These are phyloP conservation scores for Callipepla californica DNA, from an alignment of 2,113 vertebrate species.

Conservation along the genomic window DNA sequence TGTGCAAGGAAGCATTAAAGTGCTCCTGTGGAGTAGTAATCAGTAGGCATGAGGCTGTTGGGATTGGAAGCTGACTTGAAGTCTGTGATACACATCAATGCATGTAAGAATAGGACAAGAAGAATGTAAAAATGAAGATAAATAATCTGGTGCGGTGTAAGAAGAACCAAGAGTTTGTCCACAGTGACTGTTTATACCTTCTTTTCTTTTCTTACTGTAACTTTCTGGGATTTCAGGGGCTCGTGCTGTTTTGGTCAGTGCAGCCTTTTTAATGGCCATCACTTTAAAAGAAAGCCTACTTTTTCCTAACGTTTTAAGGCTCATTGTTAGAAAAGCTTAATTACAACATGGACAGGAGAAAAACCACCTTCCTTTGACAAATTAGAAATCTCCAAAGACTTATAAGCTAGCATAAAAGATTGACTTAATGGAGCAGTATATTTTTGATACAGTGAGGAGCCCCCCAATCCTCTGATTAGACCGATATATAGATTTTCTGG, in stretches of 20 bases:
- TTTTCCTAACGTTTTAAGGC: not conserved
- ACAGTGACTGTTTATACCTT: not conserved
- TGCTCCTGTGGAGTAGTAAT: not conserved
- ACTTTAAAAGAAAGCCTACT: not conserved
- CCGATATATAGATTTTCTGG: slow-evolving; percentile 64
- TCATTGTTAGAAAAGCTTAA: slow-evolving; percentile 27
- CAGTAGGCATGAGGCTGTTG: not conserved
- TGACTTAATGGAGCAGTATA: slow-evolving; percentile 70
- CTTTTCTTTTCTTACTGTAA: not conserved
- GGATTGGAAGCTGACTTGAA: not conserved
- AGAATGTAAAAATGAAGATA: not conserved
- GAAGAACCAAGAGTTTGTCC: not conserved
- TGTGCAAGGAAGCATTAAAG: not conserved
- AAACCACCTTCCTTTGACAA: slow-evolving; percentile 41
- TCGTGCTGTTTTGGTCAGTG: not conserved
- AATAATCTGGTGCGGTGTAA: not conserved
- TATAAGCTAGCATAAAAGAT: slow-evolving; percentile 66
- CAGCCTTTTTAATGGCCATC: not conserved
- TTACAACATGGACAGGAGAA: not conserved
- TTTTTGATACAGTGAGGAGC: slow-evolving; percentile 64
- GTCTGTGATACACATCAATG: not conserved
- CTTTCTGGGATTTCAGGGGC: not conserved
- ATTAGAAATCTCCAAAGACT: slow-evolving; percentile 65
- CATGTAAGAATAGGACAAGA: not conserved
- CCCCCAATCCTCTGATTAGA: slow-evolving; percentile 62